phyloP scores from a whole-genome alignment of 2,797 vertebrate species.

The Micropoecilia bifurca region DNA sequence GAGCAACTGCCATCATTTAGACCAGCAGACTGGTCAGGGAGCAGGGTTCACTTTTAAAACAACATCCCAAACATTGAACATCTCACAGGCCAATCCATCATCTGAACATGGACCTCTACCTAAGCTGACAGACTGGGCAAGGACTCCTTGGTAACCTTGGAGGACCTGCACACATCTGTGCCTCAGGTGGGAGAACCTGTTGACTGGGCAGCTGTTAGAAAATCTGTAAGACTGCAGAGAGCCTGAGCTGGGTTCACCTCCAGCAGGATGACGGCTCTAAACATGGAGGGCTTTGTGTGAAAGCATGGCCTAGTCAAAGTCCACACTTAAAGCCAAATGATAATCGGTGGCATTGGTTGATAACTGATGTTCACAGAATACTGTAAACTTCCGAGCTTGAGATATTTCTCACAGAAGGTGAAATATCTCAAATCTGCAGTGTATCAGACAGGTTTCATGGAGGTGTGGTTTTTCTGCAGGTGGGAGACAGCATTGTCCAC shows the following conservation, averaged over 20 bases:
- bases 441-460: not conserved
- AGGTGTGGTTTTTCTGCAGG: conserved; percentile 67
- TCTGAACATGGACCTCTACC: too few relatives aligned
- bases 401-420: not conserved
- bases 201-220: not conserved
- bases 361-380: not conserved
- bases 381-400: not conserved
- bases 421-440: not conserved
- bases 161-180: too few relatives aligned
- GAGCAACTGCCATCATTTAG: too few relatives aligned
- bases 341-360: not conserved
- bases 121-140: too few relatives aligned
- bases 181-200: not conserved
- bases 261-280: not conserved
- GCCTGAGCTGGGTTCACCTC: not conserved
- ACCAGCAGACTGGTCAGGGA: too few relatives aligned
- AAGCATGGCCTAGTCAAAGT: not conserved
- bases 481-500: conserved; percentile 97
- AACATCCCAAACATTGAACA: too few relatives aligned
- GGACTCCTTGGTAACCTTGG: too few relatives aligned
- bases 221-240: not conserved
- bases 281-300: not conserved
- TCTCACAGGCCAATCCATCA: too few relatives aligned
- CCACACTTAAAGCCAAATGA: not conserved
- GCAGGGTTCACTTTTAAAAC: too few relatives aligned